Base-by-base conservation (phyloP, 1,140 invertebrate species). In the Drosophila serrata region DNA sequence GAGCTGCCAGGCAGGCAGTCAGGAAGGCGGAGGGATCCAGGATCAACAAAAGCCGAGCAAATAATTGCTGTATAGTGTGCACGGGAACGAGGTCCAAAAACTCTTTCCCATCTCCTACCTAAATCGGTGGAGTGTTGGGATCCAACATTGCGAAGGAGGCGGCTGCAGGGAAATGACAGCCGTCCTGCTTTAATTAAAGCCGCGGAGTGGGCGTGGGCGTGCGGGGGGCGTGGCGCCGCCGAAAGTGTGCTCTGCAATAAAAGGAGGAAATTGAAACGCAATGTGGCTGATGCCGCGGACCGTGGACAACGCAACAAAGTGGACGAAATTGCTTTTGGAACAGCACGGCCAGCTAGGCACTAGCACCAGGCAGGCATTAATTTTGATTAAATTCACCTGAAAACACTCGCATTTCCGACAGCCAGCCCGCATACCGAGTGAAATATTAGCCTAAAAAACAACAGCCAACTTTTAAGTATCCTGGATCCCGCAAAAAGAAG, bases 241-340 rank as follows among this genome's bases (percentile, higher is more conserved):
- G 55, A 63, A 63, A 63, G 45, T 49, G 63, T 62, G 61, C 64
- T 51, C 49, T 51, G 73, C 49, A 57, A 48, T 45, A 67, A 74
- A 75, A 69, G 69, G 43, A 65, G 62, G 62, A 62, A 82, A 82
- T 82, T 79, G 79, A 87, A 88, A 90, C 85, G 84, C 81, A 88
- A 88, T 88, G 84, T 90, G 85, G 84, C 84, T 88, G 76, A 84
- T 79, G 82, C 82, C 82, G 82, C 76, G 72, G 56, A 87, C 84
- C 65, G 80, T 87, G 82, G 68, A 88, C 73, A 88, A 90, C 77
- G 75, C 85, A 90, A 90, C 85, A 90, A 88, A 88, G 84, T 88
- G 84, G 85, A 88, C 84, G 85, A 90, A 90, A 88, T 90, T 88
- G 84, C 85, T 88, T 84, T 87, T 87, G 85, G 60, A 81, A 78